phyloP scores from a whole-genome alignment of 2,797 vertebrate genomes.

The Xenops minutus region DNA sequence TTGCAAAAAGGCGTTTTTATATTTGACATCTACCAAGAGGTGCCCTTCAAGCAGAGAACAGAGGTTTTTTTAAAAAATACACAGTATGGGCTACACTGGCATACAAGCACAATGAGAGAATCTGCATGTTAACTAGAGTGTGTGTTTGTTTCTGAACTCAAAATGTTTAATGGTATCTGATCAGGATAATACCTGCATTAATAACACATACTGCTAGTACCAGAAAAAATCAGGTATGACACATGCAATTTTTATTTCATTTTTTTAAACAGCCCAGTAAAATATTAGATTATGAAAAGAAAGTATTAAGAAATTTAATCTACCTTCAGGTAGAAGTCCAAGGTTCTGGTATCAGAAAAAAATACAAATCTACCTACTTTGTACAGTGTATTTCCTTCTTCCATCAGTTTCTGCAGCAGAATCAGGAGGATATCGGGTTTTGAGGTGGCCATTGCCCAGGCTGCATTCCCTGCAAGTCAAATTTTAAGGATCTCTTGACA shows the following conservation, averaged over 20 bases:
- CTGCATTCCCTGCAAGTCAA: slow-evolving; percentile 89
- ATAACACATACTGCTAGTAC: neutral
- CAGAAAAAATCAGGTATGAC: neutral
- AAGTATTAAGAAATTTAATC: neutral
- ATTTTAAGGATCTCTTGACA: slow-evolving; percentile 46
- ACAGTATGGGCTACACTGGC: neutral
- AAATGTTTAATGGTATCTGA: neutral
- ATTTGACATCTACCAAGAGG: neutral
- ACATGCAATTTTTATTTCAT: neutral
- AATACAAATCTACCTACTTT: slow-evolving; percentile 81
- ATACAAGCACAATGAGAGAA: neutral
- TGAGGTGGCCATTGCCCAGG: slow-evolving; percentile 99
- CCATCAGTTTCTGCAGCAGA: slow-evolving; percentile 98
- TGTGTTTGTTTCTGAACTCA: neutral
- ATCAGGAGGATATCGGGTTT: slow-evolving; percentile 98
- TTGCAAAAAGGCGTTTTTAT: neutral
- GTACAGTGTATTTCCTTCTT: slow-evolving; percentile 95
- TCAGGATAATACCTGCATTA: neutral
- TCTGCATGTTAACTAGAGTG: neutral
- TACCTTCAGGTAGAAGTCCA: neutral
- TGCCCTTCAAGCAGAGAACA: neutral
- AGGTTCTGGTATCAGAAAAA: neutral
- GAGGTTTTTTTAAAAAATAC: neutral
- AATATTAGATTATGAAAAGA: neutral
- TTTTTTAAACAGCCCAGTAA: neutral